Conservation (phyloP, 1,140 invertebrate genomes). For the Campoletis sonorensis region DNA sequence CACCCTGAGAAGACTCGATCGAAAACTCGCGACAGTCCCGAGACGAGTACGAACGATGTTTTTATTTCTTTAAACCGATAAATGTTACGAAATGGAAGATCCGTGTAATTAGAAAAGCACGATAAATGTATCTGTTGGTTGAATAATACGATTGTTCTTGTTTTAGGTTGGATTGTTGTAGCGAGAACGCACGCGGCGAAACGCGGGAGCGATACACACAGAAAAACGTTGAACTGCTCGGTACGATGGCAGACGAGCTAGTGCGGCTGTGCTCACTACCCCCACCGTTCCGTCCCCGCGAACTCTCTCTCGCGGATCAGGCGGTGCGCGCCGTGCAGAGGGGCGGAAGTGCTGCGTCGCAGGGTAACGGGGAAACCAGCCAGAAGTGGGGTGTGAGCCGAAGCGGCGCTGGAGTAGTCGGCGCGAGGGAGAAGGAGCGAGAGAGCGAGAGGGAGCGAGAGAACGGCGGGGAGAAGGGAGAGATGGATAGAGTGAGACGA, state of each 20-base stretch:
- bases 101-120: background rate
- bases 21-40: too few relatives aligned
- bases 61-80: too few relatives aligned
- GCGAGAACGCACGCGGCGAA: slow-evolving; percentile 54
- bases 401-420: slow-evolving; percentile 27
- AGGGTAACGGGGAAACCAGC: slow-evolving; percentile 25
- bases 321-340: slow-evolving; percentile 45
- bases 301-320: slow-evolving; percentile 47
- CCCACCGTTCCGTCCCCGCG: slow-evolving; percentile 56
- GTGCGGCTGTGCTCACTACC: slow-evolving; percentile 67
- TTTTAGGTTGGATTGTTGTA: background rate
- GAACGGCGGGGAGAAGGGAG: slow-evolving; percentile 38
- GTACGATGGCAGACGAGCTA: slow-evolving; percentile 74
- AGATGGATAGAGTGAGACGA: slow-evolving; percentile 39
- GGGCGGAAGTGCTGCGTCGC: slow-evolving; percentile 39
- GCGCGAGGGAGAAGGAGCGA: slow-evolving; percentile 42
- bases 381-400: background rate
- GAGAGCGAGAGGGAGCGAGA: slow-evolving; percentile 47
- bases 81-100: too few relatives aligned
- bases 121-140: background rate
- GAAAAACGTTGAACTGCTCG: slow-evolving; percentile 62
- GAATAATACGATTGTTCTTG: background rate
- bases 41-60: too few relatives aligned
- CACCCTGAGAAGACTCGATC: too few relatives aligned
- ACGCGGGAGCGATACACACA: slow-evolving; percentile 48